Evolutionary conservation across 1,140 invertebrate species (phyloP).

Genomic region (Potamilus streckersoni): DNA sequence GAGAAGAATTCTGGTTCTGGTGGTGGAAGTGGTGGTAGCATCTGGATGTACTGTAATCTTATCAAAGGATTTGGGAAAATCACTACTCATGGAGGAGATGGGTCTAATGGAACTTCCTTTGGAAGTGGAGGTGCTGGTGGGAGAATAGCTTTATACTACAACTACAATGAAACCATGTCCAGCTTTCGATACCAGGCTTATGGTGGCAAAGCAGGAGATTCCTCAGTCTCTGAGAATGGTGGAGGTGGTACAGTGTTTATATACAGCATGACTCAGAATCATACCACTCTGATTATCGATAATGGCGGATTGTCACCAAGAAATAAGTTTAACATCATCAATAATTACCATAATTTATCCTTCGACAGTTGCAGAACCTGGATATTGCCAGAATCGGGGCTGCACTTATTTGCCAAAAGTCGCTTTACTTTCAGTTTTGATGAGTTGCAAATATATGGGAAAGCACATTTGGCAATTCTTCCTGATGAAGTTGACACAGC

Average conservation of each 20-base stretch:
- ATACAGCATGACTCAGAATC: conserved; percentile 52
- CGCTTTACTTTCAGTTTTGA: conserved; percentile 48
- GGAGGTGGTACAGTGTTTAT: conserved; percentile 55
- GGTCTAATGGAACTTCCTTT: conserved; percentile 25
- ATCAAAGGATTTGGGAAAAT: conserved; percentile 55
- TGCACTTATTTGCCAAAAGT: conserved; percentile 44
- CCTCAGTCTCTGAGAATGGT: conserved; percentile 42
- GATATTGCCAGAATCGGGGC: conserved; percentile 53
- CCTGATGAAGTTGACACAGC: conserved; percentile 41
- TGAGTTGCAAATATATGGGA: conserved; percentile 56
- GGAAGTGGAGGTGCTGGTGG: conserved; percentile 57
- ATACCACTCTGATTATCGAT: conserved; percentile 52
- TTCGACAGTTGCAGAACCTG: conserved; percentile 51
- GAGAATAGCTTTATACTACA: conserved; percentile 51
- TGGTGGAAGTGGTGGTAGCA: conserved; percentile 52
- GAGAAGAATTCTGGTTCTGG: conserved; percentile 27
- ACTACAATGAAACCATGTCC: conserved; percentile 50
- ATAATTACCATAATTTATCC: conserved; percentile 41
- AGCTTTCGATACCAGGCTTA: conserved; percentile 46
- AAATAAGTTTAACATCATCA: conserved; percentile 43
- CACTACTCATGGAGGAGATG: conserved; percentile 49
- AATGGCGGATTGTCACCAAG: conserved; percentile 45
- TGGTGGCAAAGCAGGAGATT: conserved; percentile 44
- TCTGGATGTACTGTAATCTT: conserved; percentile 54
- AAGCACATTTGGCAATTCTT: conserved; percentile 50